Evolutionary conservation across 1,140 invertebrate genomes (phyloP).

Genomic region (Hermatobates lingyangjiaoensis): DNA sequence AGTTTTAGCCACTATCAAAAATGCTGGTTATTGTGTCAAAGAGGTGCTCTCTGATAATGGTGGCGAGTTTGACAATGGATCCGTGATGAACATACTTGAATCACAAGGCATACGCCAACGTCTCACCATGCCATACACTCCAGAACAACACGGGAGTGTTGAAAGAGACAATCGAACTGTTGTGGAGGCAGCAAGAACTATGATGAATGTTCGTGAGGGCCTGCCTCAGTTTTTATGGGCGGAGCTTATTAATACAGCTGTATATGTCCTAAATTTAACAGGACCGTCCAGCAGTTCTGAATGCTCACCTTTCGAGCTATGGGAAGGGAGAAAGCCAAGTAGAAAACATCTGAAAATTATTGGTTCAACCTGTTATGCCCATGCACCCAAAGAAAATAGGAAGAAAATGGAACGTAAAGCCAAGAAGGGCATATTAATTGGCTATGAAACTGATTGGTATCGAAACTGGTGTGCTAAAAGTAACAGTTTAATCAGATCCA

Average conservation of each 20-base stretch:
- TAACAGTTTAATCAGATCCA: too few species aligned
- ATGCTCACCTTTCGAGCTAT: not conserved
- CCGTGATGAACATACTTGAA: constrained; percentile 17
- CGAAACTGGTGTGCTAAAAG: too few species aligned
- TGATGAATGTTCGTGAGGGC: not conserved
- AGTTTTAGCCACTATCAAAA: constrained; percentile 16
- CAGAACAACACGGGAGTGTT: not conserved
- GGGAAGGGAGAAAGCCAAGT: not conserved
- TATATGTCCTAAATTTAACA: not conserved
- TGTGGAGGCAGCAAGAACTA: not conserved
- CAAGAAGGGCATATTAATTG: too few species aligned
- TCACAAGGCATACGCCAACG: not conserved
- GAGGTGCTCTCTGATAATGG: constrained; percentile 22
- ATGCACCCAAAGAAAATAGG: not conserved
- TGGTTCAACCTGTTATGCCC: not conserved
- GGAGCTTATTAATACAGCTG: not conserved
- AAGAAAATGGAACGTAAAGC: not conserved
- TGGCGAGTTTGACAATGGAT: constrained; percentile 16
- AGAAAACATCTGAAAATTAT: not conserved
- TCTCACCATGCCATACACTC: not conserved
- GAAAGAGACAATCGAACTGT: not conserved
- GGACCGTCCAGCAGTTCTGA: not conserved
- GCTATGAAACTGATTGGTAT: too few species aligned
- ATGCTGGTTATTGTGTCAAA: constrained; percentile 16
- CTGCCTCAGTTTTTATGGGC: not conserved